A percentile compares a stretch with the other conserved stretches of the same genome.
Evolutionary conservation across 2,113 vertebrate species (phyloP).

Genomic region (Crocuta crocuta): DNA sequence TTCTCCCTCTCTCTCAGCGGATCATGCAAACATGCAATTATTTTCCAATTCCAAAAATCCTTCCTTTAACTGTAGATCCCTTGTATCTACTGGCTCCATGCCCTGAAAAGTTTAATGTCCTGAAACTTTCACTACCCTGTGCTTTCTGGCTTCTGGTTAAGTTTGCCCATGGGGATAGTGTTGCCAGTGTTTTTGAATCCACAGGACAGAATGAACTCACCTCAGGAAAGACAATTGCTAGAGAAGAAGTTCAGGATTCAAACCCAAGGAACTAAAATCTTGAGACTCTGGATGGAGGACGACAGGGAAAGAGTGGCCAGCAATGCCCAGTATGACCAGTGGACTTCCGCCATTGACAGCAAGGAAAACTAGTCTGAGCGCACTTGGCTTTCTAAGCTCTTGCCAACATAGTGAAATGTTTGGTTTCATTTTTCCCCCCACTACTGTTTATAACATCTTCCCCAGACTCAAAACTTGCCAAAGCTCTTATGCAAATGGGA

Average conservation of each 20-base stretch:
- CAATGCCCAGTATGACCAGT: neutral
- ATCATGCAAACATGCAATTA: neutral
- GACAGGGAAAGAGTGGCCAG: neutral
- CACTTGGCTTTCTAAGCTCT: neutral
- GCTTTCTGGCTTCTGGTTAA: neutral
- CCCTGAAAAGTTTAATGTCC: neutral
- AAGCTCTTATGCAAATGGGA: slow-evolving; percentile 65
- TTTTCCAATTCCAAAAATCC: neutral
- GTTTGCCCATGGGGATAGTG: neutral
- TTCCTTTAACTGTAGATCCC: neutral
- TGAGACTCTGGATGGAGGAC: neutral
- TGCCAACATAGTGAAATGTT: neutral
- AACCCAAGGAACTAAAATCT: neutral
- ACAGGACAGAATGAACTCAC: neutral
- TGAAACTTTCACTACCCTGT: neutral
- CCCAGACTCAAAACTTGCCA: slow-evolving; percentile 70
- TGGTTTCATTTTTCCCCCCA: slow-evolving; percentile 36
- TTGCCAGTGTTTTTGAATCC: neutral
- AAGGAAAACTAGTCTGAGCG: neutral
- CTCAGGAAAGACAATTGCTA: neutral
- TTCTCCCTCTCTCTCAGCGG: neutral
- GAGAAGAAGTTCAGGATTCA: neutral
- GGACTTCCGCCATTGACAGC: neutral
- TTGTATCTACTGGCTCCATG: neutral
- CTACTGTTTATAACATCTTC: slow-evolving; percentile 65